Evolutionary conservation across 1,140 invertebrate species (phyloP).

Genomic region (Monomorium pharaonis): DNA sequence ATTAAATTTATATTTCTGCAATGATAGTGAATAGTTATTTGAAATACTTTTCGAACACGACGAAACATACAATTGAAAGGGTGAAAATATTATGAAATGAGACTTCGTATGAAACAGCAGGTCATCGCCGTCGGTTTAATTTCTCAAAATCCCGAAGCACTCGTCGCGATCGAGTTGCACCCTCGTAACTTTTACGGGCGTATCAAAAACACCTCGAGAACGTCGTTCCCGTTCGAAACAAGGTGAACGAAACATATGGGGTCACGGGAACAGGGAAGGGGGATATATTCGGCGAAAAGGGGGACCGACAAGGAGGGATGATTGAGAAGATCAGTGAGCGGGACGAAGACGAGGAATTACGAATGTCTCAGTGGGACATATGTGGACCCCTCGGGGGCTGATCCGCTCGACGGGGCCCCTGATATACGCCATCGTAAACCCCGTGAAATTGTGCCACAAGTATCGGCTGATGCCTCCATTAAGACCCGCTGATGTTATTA

Average conservation of each 20-base stretch:
- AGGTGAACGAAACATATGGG: slow-evolving; percentile 26
- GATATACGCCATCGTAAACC: slow-evolving; percentile 77
- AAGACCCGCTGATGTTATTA: slow-evolving; percentile 75
- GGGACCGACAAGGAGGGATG: slow-evolving; percentile 4
- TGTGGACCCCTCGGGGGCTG: slow-evolving; percentile 68
- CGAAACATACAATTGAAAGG: not conserved
- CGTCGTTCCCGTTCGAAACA: slow-evolving; percentile 31
- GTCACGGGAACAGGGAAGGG: not conserved
- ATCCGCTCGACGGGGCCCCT: slow-evolving; percentile 68
- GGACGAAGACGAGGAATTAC: slow-evolving; percentile 48
- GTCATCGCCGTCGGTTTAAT: not conserved
- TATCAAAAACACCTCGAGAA: slow-evolving; percentile 68
- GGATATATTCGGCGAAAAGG: slow-evolving; percentile 29
- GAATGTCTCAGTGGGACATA: slow-evolving; percentile 59
- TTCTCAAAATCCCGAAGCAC: not conserved
- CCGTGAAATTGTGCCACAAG: slow-evolving; percentile 76
- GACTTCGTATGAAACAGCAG: not conserved
- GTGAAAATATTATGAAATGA: not conserved
- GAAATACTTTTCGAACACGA: not conserved
- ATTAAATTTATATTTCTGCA: not conserved
- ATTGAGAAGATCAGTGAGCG: slow-evolving; percentile 30
- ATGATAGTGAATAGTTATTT: not conserved
- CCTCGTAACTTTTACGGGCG: slow-evolving; percentile 63
- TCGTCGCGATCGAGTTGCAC: slow-evolving; percentile 8
- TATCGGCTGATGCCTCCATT: slow-evolving; percentile 77